Base-by-base conservation (phyloP, 1,140 invertebrate genomes). In the Drosophila bifasciata region DNA sequence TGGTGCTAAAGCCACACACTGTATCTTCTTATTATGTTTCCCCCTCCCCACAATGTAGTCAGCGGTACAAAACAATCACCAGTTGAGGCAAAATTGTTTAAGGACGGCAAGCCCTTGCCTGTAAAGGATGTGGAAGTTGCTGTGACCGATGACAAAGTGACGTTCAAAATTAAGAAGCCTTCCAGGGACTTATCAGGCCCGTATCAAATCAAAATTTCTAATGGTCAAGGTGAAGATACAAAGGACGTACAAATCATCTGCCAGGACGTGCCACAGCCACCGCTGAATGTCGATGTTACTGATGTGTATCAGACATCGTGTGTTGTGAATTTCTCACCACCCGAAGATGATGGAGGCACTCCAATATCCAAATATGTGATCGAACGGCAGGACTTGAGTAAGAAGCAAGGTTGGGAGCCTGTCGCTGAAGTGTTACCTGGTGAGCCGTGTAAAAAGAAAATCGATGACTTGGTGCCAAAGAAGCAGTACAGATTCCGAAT, bases 401-500 rank as follows among this genome's bases (percentile, higher is more conserved):
- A 97, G 71, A 96, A 97, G 94, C 94, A 96, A 69, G 96, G 96
- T 64, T 98, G 97, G 97, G 95, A 96, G 41, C 95, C 94, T 73
- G 95, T 97, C 55, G 96, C 95, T 58, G 95, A 96, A 92, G 94
- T 96, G 13, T 90, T 93, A 71, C 92, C 93, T 16, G 94, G 94
- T 50, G 93, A 95, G 89, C 94, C 94, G 48, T 94, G 93, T 21
- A 93, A 92, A n/a, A 97, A 95, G 90, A 97, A 98, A 89, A 96
- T 98, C 6, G 95, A 96, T 81, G 97, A 97, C 83, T 93, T 99
- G 2, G 93, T 95, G 39, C 95, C 95, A 16, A 98, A 96, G 92
- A 98, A 96, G 92, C 97, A 95, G 84, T 99, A 96, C 93, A 98
- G 98, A 93, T 99, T 99, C 93, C 94, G 98, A 66, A 98, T 99